Percentiles rank a stretch among this genome's conserved stretches.
phyloP scores from a whole-genome alignment of 2,888 invertebrate genomes.

The Lasioglossum zephyrum region DNA sequence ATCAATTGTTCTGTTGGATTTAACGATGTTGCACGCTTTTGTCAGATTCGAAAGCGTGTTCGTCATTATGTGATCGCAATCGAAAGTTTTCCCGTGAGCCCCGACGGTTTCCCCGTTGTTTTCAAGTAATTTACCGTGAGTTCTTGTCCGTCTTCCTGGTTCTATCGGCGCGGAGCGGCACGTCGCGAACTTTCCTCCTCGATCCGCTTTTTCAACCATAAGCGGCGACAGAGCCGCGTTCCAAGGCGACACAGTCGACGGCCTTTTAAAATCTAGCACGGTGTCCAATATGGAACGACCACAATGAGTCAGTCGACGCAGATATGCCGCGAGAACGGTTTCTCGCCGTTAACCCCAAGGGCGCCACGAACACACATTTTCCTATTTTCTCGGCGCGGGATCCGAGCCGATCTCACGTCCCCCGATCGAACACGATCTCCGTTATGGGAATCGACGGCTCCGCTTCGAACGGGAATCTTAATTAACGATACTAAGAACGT shows the following conservation, averaged over 20 bases:
- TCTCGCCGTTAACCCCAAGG: slow-evolving; percentile 55
- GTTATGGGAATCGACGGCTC: slow-evolving; percentile 13
- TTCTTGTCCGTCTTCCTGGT: slow-evolving; percentile 43
- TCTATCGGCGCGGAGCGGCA: neutral
- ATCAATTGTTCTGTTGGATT: neutral
- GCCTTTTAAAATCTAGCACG: slow-evolving; percentile 64
- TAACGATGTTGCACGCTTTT: neutral
- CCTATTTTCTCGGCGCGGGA: slow-evolving; percentile 42
- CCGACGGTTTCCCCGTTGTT: neutral
- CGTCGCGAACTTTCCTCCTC: slow-evolving; percentile 41
- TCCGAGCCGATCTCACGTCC: neutral
- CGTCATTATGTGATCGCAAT: slow-evolving; percentile 4
- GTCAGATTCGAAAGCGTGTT: neutral
- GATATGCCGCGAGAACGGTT: slow-evolving; percentile 50
- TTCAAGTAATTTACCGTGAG: neutral
- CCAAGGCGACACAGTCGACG: slow-evolving; percentile 56
- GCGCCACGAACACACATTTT: slow-evolving; percentile 37
- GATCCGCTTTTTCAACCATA: slow-evolving; percentile 53
- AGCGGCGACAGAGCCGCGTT: slow-evolving; percentile 40
- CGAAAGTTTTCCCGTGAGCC: neutral
- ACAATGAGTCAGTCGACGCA: slow-evolving; percentile 57
- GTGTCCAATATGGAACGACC: slow-evolving; percentile 56
- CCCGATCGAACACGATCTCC: neutral
- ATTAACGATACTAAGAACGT: slow-evolving; percentile 47
- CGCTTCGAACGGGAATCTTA: slow-evolving; percentile 41